Conservation (phyloP, 2,797 vertebrate genomes). For the Xenentodon cancila region DNA sequence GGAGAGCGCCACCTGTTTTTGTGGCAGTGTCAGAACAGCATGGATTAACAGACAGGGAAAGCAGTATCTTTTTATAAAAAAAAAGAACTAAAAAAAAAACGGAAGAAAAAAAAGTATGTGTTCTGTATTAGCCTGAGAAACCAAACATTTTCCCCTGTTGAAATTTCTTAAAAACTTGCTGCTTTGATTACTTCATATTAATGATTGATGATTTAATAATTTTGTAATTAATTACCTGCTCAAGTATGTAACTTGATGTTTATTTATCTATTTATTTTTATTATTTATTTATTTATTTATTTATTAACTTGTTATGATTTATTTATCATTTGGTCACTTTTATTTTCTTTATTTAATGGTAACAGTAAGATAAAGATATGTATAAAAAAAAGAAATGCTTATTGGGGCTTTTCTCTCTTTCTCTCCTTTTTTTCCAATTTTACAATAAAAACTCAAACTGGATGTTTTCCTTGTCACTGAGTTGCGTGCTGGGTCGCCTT, state of each 20-base stretch:
- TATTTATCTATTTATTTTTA: conserved; percentile 61
- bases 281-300: conserved; percentile 59
- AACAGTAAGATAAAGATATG: conserved; percentile 83
- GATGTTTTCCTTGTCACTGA: conserved; percentile 59
- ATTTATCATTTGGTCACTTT: conserved; percentile 62
- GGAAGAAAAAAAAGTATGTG: conserved; percentile 58
- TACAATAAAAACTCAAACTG: conserved; percentile 89
- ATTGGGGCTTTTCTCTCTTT: conserved; percentile 87
- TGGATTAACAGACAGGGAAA: conserved; percentile 80
- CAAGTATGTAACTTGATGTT: conserved; percentile 78
- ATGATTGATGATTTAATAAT: conserved; percentile 79
- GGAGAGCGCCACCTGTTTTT: conserved; percentile 75
- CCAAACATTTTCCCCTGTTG: conserved; percentile 82
- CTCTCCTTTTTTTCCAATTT: conserved; percentile 90
- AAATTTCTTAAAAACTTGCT: conserved; percentile 86
- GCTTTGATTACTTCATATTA: conserved; percentile 83
- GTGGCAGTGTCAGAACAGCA: conserved; percentile 79
- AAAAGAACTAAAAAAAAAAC: conserved; percentile 43
- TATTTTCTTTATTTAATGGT: conserved; percentile 74
- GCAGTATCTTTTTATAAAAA: conserved; percentile 77
- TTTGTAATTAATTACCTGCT: conserved; percentile 78
- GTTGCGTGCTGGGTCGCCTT: conserved; percentile 1
- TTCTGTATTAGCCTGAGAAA: conserved; percentile 86
- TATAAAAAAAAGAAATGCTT: conserved; percentile 85
- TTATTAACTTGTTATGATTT: conserved; percentile 42